Evolutionary conservation across 2,113 vertebrate genomes (phyloP).

Genomic region (Saguinus imperator): DNA sequence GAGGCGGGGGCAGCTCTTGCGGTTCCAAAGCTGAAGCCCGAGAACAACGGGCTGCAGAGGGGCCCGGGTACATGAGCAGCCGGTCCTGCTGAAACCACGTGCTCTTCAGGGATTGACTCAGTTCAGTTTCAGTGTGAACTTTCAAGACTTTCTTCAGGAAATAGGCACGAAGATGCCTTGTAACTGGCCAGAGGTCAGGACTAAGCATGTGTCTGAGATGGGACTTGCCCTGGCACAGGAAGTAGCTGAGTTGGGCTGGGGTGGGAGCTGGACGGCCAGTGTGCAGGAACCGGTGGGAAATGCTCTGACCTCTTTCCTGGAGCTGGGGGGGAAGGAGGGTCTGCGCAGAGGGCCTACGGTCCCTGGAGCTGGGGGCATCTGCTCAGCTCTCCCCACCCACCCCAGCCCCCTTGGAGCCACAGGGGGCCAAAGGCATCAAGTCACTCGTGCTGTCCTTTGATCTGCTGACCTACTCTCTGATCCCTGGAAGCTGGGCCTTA

Average conservation of each 20-base stretch:
- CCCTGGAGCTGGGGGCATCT: background rate
- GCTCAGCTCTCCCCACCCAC: background rate
- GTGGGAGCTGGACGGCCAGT: background rate
- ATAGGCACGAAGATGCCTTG: rapidly evolving
- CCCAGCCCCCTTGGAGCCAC: background rate
- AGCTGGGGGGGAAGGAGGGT: too few species aligned
- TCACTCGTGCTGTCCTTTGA: background rate
- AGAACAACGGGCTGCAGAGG: background rate
- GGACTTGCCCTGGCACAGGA: too few species aligned
- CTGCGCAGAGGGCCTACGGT: background rate
- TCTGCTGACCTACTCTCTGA: background rate
- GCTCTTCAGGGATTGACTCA: background rate
- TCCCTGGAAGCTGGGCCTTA: background rate
- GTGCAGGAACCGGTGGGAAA: background rate
- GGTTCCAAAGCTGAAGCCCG: background rate
- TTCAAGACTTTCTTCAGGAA: background rate
- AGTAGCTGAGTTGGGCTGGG: too few species aligned
- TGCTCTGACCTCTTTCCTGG: background rate
- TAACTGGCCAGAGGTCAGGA: background rate
- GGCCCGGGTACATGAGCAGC: too few species aligned
- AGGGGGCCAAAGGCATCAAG: background rate
- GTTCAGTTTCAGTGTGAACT: background rate
- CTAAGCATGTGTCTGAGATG: background rate
- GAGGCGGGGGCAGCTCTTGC: background rate
- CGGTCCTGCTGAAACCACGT: background rate